Base-by-base conservation (phyloP, 2,888 invertebrate species). In the Harpalus rubripes region DNA sequence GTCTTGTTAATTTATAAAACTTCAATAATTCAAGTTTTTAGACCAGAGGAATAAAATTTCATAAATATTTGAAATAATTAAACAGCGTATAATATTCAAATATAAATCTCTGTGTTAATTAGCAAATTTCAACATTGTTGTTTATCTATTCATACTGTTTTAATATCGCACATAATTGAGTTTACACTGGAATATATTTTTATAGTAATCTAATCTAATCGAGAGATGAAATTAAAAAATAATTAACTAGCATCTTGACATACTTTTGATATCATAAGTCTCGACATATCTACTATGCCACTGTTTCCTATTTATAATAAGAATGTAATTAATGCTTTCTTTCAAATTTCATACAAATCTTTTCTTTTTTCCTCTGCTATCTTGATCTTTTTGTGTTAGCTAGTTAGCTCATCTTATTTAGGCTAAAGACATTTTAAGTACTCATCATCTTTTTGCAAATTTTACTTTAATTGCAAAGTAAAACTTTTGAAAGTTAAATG, bases 131-230 rank as follows among this genome's bases (percentile, higher is more conserved):
- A 72, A 16, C 15, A 72, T 39, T 41, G 7, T 44, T 72, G 44
- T 44, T 44, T 44, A 74, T 74, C 44, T 44, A 63, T 63, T 22
- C 59, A 52, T 52, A 63, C 15, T 63, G 63, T 22, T 39, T 41
- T 18, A 44, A 3, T 72, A 16, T 44, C 15, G 7, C 7, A 39
- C 16, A 44, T 52, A 74, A 74, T 74, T 74, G 44, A 44, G 44
- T 52, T 52, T 74, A 74, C 12, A 22, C 44, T 22, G 26, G 41
- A 68, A 39, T 39, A 44, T 44, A 44, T 74, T 74, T 74, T 74
- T 74, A 44, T 44, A 41, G 18, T 74, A 74, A 74, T 74, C 72
- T 74, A 74, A 74, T 74, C 72, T 74, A 74, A 74, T 74, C 72
- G 16, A 41, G 18, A 74, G 18, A 7, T 18, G 44, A 74, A 74